A percentile compares a stretch with the other conserved stretches of the same genome.
Evolutionary conservation across 2,113 vertebrate genomes (phyloP).

Genomic region (Centropus unirufus): DNA sequence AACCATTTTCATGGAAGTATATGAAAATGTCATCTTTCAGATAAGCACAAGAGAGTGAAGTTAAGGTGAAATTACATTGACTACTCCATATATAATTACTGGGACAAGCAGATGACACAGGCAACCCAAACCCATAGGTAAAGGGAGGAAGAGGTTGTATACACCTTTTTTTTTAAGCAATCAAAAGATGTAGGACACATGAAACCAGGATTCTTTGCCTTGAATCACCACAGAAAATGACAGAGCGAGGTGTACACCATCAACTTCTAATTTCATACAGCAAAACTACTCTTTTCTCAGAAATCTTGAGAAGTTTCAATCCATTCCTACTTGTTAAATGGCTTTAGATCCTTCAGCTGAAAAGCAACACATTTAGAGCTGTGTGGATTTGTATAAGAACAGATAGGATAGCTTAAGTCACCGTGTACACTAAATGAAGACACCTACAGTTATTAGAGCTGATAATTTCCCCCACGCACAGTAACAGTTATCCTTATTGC

Average conservation of each 20-base stretch:
- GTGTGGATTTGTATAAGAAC: accelerated
- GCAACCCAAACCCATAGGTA: not conserved
- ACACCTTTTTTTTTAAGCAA: not conserved
- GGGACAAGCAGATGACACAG: not conserved
- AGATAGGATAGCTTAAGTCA: not conserved
- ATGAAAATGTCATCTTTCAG: not conserved
- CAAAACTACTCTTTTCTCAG: not conserved
- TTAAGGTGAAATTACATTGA: not conserved
- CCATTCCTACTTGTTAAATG: not conserved
- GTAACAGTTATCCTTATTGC: not conserved
- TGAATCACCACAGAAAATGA: not conserved
- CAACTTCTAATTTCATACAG: not conserved
- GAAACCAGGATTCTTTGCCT: not conserved
- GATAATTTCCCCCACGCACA: not conserved
- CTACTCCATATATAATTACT: not conserved
- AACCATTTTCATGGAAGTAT: not conserved
- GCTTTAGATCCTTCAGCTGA: not conserved
- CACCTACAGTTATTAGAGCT: not conserved
- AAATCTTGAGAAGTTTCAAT: not conserved
- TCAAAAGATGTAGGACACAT: accelerated
- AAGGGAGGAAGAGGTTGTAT: not conserved
- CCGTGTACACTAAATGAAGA: not conserved
- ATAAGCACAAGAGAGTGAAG: not conserved
- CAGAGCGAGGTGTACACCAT: not conserved
- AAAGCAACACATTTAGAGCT: not conserved